phyloP scores from a whole-genome alignment of 2,113 vertebrate species.

The Asarcornis scutulata region DNA sequence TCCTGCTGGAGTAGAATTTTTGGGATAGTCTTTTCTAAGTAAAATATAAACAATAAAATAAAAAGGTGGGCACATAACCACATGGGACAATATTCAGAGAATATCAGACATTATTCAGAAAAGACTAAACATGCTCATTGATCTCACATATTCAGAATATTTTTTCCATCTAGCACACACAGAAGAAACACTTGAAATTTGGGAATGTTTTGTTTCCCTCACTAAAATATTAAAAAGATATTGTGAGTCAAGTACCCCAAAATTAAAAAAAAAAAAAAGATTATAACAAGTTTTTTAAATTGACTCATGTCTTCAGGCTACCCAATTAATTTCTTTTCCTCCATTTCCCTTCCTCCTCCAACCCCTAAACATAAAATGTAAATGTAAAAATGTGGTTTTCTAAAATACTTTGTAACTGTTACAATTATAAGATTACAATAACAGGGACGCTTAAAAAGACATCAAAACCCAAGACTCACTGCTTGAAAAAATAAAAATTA shows the following conservation, averaged over 20 bases:
- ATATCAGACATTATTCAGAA: not conserved
- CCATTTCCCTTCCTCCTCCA: not conserved
- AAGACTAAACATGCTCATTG: not conserved
- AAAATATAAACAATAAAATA: not conserved
- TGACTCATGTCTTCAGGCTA: not conserved
- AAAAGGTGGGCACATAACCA: not conserved
- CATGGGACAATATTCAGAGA: not conserved
- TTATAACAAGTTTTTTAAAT: not conserved
- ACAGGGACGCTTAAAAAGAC: not conserved
- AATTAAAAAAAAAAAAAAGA: not conserved
- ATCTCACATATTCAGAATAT: not conserved
- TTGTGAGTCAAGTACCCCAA: not conserved
- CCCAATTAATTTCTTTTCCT: not conserved
- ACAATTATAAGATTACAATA: not conserved
- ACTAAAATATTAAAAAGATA: not conserved
- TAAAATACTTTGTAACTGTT: not conserved
- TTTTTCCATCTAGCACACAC: not conserved
- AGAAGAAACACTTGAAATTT: not conserved
- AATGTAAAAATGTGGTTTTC: not conserved
- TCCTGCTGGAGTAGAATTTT: not conserved
- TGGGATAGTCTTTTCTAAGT: not conserved
- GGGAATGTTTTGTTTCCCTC: not conserved
- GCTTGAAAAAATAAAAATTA: not conserved
- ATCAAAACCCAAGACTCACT: not conserved
- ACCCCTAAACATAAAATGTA: fast-evolving